A percentile compares a stretch with the other conserved stretches of the same genome.
These are phyloP conservation scores for Cordilura impudica DNA, from an alignment of 2,888 invertebrate genomes.

Conservation along the genomic window DNA sequence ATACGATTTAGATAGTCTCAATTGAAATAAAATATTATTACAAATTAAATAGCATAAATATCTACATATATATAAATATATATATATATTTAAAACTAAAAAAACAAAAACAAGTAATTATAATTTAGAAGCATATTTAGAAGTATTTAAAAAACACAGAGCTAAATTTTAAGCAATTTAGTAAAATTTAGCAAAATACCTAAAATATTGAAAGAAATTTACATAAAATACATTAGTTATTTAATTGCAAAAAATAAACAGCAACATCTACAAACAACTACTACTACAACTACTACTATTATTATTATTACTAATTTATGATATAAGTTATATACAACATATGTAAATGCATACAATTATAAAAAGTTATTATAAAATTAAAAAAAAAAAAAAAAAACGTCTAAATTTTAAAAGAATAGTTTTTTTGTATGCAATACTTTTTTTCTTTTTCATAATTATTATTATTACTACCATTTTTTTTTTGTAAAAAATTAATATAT, in stretches of 20 bases:
- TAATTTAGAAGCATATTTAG: slow-evolving; percentile 50
- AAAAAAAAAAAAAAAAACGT: background rate
- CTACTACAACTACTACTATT: slow-evolving; percentile 44
- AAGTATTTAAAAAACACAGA: slow-evolving; percentile 43
- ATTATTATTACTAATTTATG: slow-evolving; percentile 6
- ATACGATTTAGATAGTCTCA: slow-evolving; percentile 60
- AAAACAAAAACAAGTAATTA: slow-evolving; percentile 54
- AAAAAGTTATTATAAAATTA: slow-evolving; percentile 21
- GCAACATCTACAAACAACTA: slow-evolving; percentile 15
- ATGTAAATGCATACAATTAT: no score
- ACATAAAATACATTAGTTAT: slow-evolving; percentile 62
- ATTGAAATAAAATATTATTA: slow-evolving; percentile 36
- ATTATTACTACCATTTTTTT: no score
- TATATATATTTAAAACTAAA: background rate
- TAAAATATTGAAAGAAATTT: slow-evolving; percentile 61
- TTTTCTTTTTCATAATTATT: no score
- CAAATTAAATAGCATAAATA: no score
- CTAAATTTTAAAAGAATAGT: no score
- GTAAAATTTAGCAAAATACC: slow-evolving; percentile 52
- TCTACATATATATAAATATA: slow-evolving; percentile 6
- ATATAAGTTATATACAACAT: no score
- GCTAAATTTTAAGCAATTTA: slow-evolving; percentile 60
- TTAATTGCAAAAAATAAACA: slow-evolving; percentile 15
- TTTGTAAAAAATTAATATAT: slow-evolving; percentile 14
- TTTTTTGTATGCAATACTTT: no score